A percentile compares a stretch with the other conserved stretches of the same genome.
phyloP scores from a whole-genome alignment of 2,113 vertebrate genomes.

The Xiphorhynchus elegans region DNA sequence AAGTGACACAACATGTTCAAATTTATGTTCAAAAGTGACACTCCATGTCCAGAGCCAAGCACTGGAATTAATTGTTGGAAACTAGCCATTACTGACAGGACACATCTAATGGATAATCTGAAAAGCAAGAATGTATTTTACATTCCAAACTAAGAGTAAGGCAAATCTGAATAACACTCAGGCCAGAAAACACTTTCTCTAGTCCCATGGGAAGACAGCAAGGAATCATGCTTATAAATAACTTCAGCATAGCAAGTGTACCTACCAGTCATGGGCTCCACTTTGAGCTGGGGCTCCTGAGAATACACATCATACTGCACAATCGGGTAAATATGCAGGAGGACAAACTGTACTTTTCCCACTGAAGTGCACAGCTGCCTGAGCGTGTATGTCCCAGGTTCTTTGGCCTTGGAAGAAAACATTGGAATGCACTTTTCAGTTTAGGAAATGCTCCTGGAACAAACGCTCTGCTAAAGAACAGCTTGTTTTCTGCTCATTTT shows the following conservation, averaged over 20 bases:
- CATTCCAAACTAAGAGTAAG: not conserved
- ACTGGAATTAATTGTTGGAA: not conserved
- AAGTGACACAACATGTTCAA: not conserved
- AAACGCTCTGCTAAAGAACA: not conserved
- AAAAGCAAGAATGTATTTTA: not conserved
- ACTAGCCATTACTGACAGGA: not conserved
- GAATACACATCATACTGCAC: constrained; percentile 96
- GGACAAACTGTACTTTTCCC: constrained; percentile 88
- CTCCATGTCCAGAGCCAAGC: not conserved
- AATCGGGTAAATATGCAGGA: constrained; percentile 91
- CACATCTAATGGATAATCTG: not conserved
- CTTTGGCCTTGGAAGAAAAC: constrained; percentile 79
- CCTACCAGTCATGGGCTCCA: constrained; percentile 91
- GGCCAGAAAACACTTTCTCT: not conserved
- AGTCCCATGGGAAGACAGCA: not conserved
- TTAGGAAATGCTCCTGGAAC: not conserved
- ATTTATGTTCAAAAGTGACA: not conserved
- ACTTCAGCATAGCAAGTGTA: not conserved
- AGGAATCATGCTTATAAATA: not conserved
- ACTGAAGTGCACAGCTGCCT: constrained; percentile 88
- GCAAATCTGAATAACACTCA: not conserved
- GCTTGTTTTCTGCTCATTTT: not conserved
- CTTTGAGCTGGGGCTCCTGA: constrained; percentile 95
- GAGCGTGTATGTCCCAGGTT: constrained; percentile 91
- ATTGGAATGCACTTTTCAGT: not conserved